Conservation (phyloP, 2,113 vertebrate genomes). For the Vidua macroura region DNA sequence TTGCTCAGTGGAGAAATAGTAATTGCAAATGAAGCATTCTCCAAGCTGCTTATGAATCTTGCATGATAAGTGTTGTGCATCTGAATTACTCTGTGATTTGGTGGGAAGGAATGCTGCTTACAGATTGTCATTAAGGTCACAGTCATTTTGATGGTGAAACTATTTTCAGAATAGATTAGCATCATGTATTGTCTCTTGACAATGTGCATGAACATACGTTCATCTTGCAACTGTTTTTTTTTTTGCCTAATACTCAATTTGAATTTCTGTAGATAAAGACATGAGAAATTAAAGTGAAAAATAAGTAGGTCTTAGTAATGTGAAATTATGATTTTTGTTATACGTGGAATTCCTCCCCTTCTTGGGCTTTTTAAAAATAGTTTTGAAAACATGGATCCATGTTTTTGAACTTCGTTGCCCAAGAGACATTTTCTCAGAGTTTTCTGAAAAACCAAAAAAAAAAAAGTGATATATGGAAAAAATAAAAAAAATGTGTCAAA, state of each 20-base stretch:
- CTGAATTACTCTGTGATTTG: neutral
- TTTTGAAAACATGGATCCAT: neutral
- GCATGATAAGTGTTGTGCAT: neutral
- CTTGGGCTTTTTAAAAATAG: neutral
- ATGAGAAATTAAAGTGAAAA: neutral
- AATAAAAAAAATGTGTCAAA: neutral
- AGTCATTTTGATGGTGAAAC: neutral
- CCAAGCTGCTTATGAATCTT: constrained; percentile 25
- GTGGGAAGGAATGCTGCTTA: neutral
- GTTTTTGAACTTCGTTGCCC: neutral
- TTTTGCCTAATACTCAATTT: neutral
- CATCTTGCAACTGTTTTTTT: neutral
- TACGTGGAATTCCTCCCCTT: neutral
- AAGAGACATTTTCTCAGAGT: neutral
- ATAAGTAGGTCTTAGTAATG: neutral
- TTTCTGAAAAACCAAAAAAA: neutral
- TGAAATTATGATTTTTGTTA: neutral
- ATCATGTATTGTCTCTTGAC: neutral
- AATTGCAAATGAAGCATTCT: constrained; percentile 40
- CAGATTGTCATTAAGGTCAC: neutral
- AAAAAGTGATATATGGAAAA: neutral
- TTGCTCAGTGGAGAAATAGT: constrained; percentile 14
- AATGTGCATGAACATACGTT: neutral
- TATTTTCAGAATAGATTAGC: neutral
- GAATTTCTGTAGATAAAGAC: neutral